Evolutionary conservation across 2,113 vertebrate genomes (phyloP).

Genomic region (Tragelaphus strepsiceros): DNA sequence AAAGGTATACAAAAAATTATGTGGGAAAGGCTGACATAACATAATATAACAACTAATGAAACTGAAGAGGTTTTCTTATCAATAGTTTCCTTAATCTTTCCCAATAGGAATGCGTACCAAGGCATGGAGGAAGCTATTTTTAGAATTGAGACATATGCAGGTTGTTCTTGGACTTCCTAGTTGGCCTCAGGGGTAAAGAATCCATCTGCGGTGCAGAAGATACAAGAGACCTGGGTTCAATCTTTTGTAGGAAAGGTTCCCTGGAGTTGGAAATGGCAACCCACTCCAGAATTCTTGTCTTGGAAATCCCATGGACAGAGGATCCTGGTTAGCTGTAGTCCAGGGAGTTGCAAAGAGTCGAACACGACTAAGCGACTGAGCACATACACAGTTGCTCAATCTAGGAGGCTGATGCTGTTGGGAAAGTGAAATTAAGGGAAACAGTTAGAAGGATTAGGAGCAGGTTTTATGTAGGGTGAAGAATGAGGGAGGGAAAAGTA

Average conservation of each 20-base stretch:
- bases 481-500: neutral
- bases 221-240: neutral
- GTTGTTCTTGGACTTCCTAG: neutral
- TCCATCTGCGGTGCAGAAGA: neutral
- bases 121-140: neutral
- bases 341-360: neutral
- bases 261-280: neutral
- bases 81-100: neutral
- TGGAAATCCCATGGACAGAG: neutral
- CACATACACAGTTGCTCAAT: neutral
- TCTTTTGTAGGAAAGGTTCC: neutral
- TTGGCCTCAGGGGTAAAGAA: neutral
- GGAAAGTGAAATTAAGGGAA: neutral
- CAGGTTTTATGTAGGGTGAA: neutral
- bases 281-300: neutral
- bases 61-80: neutral
- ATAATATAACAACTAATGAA: neutral
- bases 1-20: neutral
- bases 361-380: fast-evolving
- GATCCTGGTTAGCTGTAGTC: neutral
- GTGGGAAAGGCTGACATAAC: neutral
- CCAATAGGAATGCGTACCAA: neutral
- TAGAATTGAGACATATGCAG: neutral
- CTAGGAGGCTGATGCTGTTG: neutral
- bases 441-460: neutral